A percentile compares a stretch with the other conserved stretches of the same genome.
Conservation (phyloP, 2,797 vertebrate genomes). For the Philypnodon macrostomus region DNA sequence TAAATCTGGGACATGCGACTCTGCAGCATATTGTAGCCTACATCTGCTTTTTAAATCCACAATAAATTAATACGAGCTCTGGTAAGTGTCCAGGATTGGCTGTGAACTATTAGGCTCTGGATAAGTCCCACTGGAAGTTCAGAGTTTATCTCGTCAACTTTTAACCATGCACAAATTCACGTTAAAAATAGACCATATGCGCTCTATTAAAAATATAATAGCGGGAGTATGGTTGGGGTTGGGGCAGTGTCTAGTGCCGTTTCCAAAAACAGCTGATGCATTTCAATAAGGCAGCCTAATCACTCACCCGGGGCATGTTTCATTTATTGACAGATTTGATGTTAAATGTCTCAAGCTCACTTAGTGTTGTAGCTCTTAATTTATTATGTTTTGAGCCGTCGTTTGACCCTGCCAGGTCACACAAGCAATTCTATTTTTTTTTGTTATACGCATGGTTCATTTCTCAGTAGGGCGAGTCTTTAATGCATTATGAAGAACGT, state of each 20-base stretch:
- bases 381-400: slow-evolving; percentile 54
- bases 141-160: too few species aligned
- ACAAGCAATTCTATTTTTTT: slow-evolving; percentile 74
- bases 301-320: slow-evolving; percentile 69
- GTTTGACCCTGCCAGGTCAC: slow-evolving; percentile 70
- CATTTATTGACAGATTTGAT: slow-evolving; percentile 77
- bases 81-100: slow-evolving; percentile 13
- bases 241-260: slow-evolving; percentile 19
- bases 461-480: slow-evolving; percentile 74
- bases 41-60: slow-evolving; percentile 64
- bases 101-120: neutral
- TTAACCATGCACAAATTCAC: neutral
- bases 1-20: slow-evolving; percentile 45
- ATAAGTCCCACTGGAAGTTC: too few species aligned
- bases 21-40: slow-evolving; percentile 53
- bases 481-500: slow-evolving; percentile 65
- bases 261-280: slow-evolving; percentile 43
- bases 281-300: slow-evolving; percentile 64
- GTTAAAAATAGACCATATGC: neutral
- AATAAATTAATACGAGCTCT: slow-evolving; percentile 35
- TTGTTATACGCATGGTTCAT: slow-evolving; percentile 82
- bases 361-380: slow-evolving; percentile 76
- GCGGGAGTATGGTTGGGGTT: slow-evolving; percentile 4
- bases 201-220: neutral
- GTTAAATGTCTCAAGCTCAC: slow-evolving; percentile 75